Evolutionary conservation across 1,140 invertebrate genomes (phyloP).

Genomic region (Euwallacea fornicatus): DNA sequence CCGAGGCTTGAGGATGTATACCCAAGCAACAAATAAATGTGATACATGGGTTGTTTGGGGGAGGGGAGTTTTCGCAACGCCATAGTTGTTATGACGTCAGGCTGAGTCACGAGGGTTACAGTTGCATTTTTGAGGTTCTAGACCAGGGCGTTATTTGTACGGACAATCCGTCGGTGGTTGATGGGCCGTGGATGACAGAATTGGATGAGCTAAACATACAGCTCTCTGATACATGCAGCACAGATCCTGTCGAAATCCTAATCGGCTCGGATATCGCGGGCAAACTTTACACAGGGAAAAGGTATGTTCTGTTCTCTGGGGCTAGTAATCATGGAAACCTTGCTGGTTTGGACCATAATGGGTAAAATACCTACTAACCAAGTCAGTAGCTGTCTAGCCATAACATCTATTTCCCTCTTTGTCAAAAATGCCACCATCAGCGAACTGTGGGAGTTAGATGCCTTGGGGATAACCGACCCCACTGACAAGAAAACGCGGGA

Average conservation of each 20-base stretch:
- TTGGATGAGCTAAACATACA: slow-evolving; percentile 9
- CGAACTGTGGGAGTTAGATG: slow-evolving; percentile 17
- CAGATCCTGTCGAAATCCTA: slow-evolving; percentile 24
- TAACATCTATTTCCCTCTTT: neutral
- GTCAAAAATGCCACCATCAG: neutral
- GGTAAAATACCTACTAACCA: slow-evolving; percentile 38
- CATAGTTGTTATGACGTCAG: no score
- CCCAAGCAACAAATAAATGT: no score
- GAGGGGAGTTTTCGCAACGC: no score
- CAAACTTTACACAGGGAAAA: slow-evolving; percentile 44
- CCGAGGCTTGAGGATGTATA: no score
- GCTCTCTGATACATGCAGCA: slow-evolving; percentile 8
- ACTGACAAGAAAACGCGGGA: neutral
- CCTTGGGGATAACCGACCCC: slow-evolving; percentile 18
- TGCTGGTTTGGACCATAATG: slow-evolving; percentile 49
- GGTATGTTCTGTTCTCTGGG: slow-evolving; percentile 43
- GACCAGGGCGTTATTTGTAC: slow-evolving; percentile 23
- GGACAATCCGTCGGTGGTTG: slow-evolving; percentile 9
- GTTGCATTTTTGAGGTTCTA: no score
- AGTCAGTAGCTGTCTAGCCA: neutral
- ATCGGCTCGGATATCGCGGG: slow-evolving; percentile 31
- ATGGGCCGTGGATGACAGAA: slow-evolving; percentile 31
- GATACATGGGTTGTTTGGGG: no score
- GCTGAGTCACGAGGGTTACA: no score
- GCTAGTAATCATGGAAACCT: slow-evolving; percentile 48